Evolutionary conservation across 2,888 invertebrate species (phyloP), one percentile per base, ranked within the genome.

Genomic region (Eumacrocentrus americanus): DNA sequence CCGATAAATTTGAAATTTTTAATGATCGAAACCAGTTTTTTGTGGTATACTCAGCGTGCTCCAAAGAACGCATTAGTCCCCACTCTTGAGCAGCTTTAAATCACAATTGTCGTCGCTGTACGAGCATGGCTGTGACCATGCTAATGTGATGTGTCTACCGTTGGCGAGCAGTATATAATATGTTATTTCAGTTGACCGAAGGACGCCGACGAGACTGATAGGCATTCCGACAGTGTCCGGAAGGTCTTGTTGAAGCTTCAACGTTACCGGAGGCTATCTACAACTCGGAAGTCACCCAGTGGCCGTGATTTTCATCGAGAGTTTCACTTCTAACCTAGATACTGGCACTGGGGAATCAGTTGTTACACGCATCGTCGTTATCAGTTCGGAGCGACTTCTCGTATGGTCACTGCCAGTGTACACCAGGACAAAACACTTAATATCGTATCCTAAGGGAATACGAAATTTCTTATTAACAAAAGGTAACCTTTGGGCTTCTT

Each of bases 261-360:
- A 51, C 29, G 37, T 51, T 6, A 34, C 11, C 16, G 11, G 11
- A 18, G 35, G 20, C 50, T n/a, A 23, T 44, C 54, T 57, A 42
- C 56, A 63, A 61, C 48, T 50, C 57, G 53, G 52, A 62, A 62
- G 57, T 64, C 67, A 71, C 69, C 68, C 64, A 67, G 67, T 72
- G 71, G 71, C 72, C 72, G 72, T 70, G 69, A 75, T 74, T 75
- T 74, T 72, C 70, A 70, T 64, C 57, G 55, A 54, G 62, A 74
- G 72, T 80, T 80, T 80, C 80, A 79, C 80, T 79, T 80, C 75
- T 77, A 80, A 80, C 80, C 80, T 79, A 72, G 74, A 78, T 80
- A 72, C 71, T 46, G 23, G 25, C 46, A 25, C 23, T 42, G 42
- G 42, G 20, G 38, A 16, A 42, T 18, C 16, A 42, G 16, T 42